These are phyloP conservation scores for Salmo trutta DNA, from an alignment of 2,797 vertebrate species.

Conservation along the genomic window DNA sequence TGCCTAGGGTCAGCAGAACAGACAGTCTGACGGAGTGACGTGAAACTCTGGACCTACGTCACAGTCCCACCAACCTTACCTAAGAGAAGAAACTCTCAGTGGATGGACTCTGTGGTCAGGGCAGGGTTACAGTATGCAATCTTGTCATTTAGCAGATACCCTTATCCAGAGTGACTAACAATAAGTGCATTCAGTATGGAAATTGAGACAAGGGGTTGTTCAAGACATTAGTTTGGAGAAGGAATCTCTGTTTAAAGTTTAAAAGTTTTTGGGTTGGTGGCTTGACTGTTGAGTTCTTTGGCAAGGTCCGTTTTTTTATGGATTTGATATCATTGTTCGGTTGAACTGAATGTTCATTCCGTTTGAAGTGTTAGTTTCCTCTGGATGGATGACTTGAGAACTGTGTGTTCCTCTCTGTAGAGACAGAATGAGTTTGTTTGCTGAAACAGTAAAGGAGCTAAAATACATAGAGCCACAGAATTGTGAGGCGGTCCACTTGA, in stretches of 20 bases:
- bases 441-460: conserved; percentile 17
- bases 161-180: background rate
- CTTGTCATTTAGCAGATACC: background rate
- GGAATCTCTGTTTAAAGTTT: background rate
- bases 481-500: conserved; percentile 35
- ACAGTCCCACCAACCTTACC: background rate
- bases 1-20: conserved; percentile 35
- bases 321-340: background rate
- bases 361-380: background rate
- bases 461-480: conserved; percentile 35
- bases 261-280: background rate
- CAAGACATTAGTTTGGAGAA: background rate
- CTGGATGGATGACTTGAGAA: conserved; percentile 29
- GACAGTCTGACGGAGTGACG: conserved; percentile 4
- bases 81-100: background rate
- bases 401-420: conserved; percentile 35
- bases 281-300: background rate
- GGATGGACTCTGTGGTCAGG: background rate
- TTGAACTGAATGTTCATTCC: background rate
- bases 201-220: background rate
- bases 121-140: background rate
- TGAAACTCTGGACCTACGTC: background rate
- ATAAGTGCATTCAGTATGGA: background rate
- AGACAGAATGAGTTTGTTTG: conserved; percentile 36
- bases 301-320: too few relatives aligned